Percentiles rank a stretch among this genome's conserved stretches.
Evolutionary conservation across 2,797 vertebrate genomes (phyloP).

Genomic region (Danio aesculapii): DNA sequence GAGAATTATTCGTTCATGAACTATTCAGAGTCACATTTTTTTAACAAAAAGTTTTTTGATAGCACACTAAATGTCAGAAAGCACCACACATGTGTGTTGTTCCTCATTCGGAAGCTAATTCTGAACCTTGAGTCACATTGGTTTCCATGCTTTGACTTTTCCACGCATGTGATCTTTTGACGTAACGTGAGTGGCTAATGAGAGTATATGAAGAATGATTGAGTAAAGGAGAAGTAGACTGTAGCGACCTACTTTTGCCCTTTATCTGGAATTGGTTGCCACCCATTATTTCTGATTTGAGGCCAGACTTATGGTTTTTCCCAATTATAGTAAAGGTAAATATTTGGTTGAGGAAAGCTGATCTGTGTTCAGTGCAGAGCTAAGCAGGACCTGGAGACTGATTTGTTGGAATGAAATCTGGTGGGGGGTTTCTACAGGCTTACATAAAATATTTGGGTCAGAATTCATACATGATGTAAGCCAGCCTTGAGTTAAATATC

Average conservation of each 20-base stretch:
- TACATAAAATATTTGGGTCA: background rate
- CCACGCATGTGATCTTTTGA: conserved; percentile 51
- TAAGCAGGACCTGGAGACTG: conserved; percentile 15
- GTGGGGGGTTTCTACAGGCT: background rate
- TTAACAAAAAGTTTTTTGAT: background rate
- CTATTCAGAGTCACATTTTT: background rate
- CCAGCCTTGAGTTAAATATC: background rate
- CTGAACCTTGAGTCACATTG: conserved; percentile 44
- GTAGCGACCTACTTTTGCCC: conserved; percentile 44
- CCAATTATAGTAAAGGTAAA: background rate
- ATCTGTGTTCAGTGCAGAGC: conserved; percentile 14
- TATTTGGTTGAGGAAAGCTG: background rate
- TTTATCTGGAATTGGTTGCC: conserved; percentile 23
- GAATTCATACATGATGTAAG: conserved; percentile 6
- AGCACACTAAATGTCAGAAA: conserved; percentile 39
- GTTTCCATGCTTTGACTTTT: conserved; percentile 41
- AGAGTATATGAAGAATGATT: conserved; percentile 29
- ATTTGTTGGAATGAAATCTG: background rate
- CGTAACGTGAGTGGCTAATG: conserved; percentile 52
- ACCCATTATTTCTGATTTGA: conserved; percentile 18
- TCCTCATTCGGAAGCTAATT: conserved; percentile 53
- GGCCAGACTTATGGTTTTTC: background rate
- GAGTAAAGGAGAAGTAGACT: conserved; percentile 51
- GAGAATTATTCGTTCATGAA: background rate
- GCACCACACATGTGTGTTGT: background rate